These are phyloP conservation scores for Lepus oiostolus DNA, from an alignment of 2,797 vertebrate genomes.

Conservation along the genomic window DNA sequence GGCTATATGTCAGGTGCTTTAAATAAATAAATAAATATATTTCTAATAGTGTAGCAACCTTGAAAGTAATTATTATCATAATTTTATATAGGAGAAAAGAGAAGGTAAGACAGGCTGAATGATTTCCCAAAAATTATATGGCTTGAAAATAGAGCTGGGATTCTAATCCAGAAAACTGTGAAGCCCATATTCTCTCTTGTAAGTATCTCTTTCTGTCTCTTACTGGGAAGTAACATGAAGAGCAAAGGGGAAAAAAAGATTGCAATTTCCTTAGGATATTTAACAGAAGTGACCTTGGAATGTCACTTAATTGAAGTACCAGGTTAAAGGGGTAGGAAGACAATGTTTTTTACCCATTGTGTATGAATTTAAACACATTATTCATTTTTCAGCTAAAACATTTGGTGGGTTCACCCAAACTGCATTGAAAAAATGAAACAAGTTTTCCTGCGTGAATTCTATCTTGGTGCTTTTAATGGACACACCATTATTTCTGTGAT, in stretches of 20 bases:
- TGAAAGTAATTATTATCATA: neutral
- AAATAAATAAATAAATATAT: neutral
- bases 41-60: neutral
- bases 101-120: neutral
- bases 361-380: neutral
- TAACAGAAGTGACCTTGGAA: neutral
- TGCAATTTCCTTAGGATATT: neutral
- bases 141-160: neutral
- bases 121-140: neutral
- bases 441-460: neutral
- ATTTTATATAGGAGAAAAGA: neutral
- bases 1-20: neutral
- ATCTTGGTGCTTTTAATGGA: neutral
- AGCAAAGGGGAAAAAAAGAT: neutral
- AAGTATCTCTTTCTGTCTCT: neutral
- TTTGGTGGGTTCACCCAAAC: neutral
- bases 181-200: neutral
- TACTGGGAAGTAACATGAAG: neutral
- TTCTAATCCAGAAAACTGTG: neutral
- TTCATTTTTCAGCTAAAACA: neutral
- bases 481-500: neutral
- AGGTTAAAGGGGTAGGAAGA: neutral
- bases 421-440: neutral
- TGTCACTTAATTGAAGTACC: neutral
- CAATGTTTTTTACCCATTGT: neutral